Base-by-base conservation (phyloP, 2,797 vertebrate genomes). In the Urophycis tenuis region DNA sequence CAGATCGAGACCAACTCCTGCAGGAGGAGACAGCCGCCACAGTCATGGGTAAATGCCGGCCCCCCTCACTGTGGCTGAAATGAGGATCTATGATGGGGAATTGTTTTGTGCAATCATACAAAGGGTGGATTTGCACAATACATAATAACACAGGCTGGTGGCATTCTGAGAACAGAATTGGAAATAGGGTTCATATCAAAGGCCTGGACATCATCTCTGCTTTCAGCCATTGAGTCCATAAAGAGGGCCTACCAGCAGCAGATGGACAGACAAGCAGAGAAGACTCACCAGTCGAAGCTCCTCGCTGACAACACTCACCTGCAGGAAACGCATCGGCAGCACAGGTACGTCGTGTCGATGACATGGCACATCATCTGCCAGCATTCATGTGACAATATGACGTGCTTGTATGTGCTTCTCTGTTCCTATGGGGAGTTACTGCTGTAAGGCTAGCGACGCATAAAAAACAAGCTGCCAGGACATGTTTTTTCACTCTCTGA, bases 11-110 rank as follows among this genome's bases (percentile, higher is more conserved):
- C 74, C 77, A 78, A 25, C 89, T 93, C 75, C 84, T 94, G 84
- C 88, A 91, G 53, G 93, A 94, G 85, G 93, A 94, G 83, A 88
- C 89, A 0, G 77, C 87, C 0, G 92, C 92, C 0, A 93, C 92
- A 0, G 86, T 85, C 0, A 92, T 86, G 0, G 93, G 93, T 93
- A 74, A 85, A 76, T 3, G 12, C 19, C 19, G 19, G 45, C 17
- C 12, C 17, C 17, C 11, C 39, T 41, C 39, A 41, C 39, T 41
- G 36, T 14, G 39, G 39, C 17, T 12, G 11, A 41, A 14, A 41
- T 36, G 39, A 41, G 39, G 39, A 41, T 15, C 35, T 36, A 19
- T 53, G 45, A 22, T 5, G 19, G 45, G 45, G 45, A 22, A 53
- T 53, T 39, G 45, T 53, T 53, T 53, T 19, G 22, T 53, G 45